Conservation (phyloP, 2,797 vertebrate species). For the Dallia pectoralis region DNA sequence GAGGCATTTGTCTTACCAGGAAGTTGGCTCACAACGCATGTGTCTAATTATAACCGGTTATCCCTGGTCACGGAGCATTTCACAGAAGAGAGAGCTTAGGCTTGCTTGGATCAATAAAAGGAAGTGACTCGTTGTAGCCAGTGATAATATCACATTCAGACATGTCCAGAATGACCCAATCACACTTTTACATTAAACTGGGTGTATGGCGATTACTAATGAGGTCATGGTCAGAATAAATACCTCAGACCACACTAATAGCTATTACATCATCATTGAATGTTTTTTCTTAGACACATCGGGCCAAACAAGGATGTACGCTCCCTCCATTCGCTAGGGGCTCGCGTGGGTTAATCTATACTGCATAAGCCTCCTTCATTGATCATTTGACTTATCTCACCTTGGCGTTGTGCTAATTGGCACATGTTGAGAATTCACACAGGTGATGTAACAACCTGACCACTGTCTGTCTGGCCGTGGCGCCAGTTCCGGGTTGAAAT, state of each 20-base stretch:
- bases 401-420: conserved; percentile 16
- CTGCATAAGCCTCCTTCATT: background rate
- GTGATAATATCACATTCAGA: conserved; percentile 3
- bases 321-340: background rate
- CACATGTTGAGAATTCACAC: conserved; percentile 14
- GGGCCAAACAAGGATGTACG: background rate
- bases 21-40: conserved; percentile 33
- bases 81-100: conserved; percentile 35
- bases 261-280: background rate
- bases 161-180: background rate
- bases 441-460: conserved; percentile 11
- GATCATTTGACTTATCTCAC: conserved; percentile 21
- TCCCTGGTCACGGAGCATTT: conserved; percentile 39
- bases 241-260: background rate
- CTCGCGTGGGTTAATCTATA: background rate
- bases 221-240: background rate
- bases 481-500: background rate
- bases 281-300: background rate
- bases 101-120: conserved; percentile 13
- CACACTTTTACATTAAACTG: background rate
- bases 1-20: conserved; percentile 32
- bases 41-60: conserved; percentile 50
- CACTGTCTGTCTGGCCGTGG: background rate
- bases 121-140: conserved; percentile 26
- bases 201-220: background rate